phyloP scores from a whole-genome alignment of 2,888 invertebrate genomes.

The Monochamus alternatus region DNA sequence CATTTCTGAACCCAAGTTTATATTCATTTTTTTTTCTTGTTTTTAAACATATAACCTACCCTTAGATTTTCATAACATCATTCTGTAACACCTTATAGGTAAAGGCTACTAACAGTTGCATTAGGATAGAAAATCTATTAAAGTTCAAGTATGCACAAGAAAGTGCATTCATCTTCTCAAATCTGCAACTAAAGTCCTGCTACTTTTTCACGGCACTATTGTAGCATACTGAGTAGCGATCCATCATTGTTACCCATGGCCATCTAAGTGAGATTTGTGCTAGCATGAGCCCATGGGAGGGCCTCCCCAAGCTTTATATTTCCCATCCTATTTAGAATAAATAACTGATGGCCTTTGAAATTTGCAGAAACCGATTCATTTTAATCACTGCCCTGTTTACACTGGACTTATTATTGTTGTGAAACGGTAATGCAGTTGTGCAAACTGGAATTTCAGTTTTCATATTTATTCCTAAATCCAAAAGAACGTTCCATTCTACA shows the following conservation, averaged over 20 bases:
- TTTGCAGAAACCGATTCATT: conserved; percentile 43
- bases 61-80: too few relatives aligned
- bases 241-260: conserved; percentile 60
- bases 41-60: too few relatives aligned
- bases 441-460: conserved; percentile 20
- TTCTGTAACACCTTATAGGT: too few relatives aligned
- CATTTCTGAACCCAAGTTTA: too few relatives aligned
- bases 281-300: conserved; percentile 53
- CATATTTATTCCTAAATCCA: conserved; percentile 10
- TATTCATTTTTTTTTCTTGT: too few relatives aligned
- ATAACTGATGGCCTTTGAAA: conserved; percentile 58
- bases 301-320: conserved; percentile 49
- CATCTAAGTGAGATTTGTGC: conserved; percentile 66
- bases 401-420: conserved; percentile 21
- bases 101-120: too few relatives aligned
- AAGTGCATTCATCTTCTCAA: conserved; percentile 16
- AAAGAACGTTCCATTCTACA: too few relatives aligned
- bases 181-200: conserved; percentile 4
- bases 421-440: conserved; percentile 13
- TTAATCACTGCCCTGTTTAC: conserved; percentile 32
- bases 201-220: conserved; percentile 46
- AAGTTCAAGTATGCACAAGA: neutral
- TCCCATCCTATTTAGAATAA: conserved; percentile 57
- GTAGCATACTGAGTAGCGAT: conserved; percentile 55
- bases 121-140: conserved; percentile 1